Evolutionary conservation across 2,888 invertebrate species (phyloP), one percentile per base, ranked within the genome.

Genomic region (Philereme vetulata): DNA sequence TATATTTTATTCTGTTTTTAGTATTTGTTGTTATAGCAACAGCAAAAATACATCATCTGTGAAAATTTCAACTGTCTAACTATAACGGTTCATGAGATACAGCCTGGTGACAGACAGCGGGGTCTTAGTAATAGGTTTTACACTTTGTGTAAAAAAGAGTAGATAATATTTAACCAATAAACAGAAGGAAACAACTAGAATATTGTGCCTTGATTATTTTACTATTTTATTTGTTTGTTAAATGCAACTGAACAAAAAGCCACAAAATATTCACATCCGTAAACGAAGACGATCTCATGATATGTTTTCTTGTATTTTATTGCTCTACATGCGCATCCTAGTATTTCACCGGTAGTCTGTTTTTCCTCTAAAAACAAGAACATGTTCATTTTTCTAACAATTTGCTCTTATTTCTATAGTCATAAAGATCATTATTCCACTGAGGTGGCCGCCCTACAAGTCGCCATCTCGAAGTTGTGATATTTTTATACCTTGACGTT

Each of bases 251-350:
- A 38, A 38, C 4, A 4, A 38, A 38, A 38, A 6, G 8, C 5
- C 6, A 38, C 5, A 8, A 8, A 51, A 44, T 8, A 35, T 44
- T 43, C 10, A 44, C 44, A 51, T 51, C 43, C 21, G 44, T 35
- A 7, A 38, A 32, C 35, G 35, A 45, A 57, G 40, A 48, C 67
- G 66, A 75, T 74, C 71, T 72, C 51, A 52, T 45, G 53, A 52
- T 52, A 65, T 60, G 57, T 64, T 66, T 62, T 66, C 55, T 43
- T 56, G 76, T 67, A 76, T 79, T 66, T 68, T 68, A 68, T 80
- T 81, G 81, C 75, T 79, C 80, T 65, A 79, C 72, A 79, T 78
- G 71, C 65, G 64, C 67, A 70, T 70, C 75, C 76, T 67, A 62
- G 62, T 60, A 63, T 74, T 76, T 76, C 72, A 74, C 79, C 75